Conservation (phyloP, 2,888 invertebrate genomes). For the Scaptomyza flava region DNA sequence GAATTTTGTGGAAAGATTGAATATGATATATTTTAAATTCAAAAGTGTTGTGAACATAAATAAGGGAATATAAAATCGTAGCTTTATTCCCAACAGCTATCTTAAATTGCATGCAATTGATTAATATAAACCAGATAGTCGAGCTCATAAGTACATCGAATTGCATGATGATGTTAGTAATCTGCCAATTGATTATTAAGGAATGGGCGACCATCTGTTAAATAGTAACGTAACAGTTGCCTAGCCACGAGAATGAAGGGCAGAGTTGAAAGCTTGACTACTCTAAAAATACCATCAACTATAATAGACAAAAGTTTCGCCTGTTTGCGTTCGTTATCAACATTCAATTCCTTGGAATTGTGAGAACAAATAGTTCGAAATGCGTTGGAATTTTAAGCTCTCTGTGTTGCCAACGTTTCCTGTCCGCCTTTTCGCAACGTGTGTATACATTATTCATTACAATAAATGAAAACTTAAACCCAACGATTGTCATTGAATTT, state of each 20-base stretch:
- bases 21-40: background rate
- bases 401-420: background rate
- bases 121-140: conserved; percentile 18
- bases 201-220: background rate
- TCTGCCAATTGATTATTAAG: conserved; percentile 3
- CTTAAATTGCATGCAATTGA: conserved; percentile 52
- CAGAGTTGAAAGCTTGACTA: background rate
- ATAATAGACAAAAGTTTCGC: background rate
- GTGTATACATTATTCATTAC: too few species aligned
- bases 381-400: background rate
- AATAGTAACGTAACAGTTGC: background rate
- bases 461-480: background rate
- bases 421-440: background rate
- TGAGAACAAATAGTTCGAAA: background rate
- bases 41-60: too few species aligned
- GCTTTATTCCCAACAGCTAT: too few species aligned
- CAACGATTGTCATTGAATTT: conserved; percentile 1
- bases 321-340: too few species aligned
- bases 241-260: background rate
- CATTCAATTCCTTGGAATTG: background rate
- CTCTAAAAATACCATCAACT: background rate
- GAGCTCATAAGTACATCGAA: conserved; percentile 6
- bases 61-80: too few species aligned
- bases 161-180: conserved; percentile 3
- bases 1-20: background rate